These are phyloP conservation scores for Chrysoperla carnea DNA, from an alignment of 1,140 invertebrate species.

Conservation along the genomic window DNA sequence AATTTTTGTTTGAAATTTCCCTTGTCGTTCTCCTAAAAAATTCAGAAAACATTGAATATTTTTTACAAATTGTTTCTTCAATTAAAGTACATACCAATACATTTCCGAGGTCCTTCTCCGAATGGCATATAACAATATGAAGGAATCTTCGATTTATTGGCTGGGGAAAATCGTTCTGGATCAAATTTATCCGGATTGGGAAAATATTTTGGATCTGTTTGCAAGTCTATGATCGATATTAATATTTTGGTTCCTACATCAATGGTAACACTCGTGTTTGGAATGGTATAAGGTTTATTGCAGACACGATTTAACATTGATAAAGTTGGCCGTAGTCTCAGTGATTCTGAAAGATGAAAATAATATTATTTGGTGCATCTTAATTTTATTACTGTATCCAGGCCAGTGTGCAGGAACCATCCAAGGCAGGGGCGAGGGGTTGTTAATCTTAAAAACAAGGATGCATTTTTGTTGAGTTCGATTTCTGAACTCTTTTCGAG, in stretches of 20 bases:
- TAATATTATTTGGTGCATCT: too few relatives aligned
- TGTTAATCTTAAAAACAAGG: too few relatives aligned
- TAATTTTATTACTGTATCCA: too few relatives aligned
- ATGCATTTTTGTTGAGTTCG: too few relatives aligned
- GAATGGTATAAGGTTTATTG: slow-evolving; percentile 23
- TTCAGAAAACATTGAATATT: too few relatives aligned
- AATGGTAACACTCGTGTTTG: slow-evolving; percentile 20
- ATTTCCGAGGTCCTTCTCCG: slow-evolving; percentile 17
- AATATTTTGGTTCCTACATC: slow-evolving; percentile 22
- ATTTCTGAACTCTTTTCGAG: too few relatives aligned
- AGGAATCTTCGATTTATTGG: slow-evolving; percentile 6
- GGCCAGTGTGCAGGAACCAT: too few relatives aligned
- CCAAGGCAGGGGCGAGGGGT: too few relatives aligned
- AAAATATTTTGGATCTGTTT: slow-evolving; percentile 6
- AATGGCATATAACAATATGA: slow-evolving; percentile 18
- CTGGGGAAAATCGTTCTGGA: slow-evolving; percentile 18
- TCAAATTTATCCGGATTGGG: slow-evolving; percentile 14
- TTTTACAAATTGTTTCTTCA: too few relatives aligned
- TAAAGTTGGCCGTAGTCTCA: slow-evolving; percentile 42
- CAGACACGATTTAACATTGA: slow-evolving; percentile 30
- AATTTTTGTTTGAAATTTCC: too few relatives aligned
- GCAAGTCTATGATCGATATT: slow-evolving; percentile 21
- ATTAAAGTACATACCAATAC: slow-evolving; percentile 14
- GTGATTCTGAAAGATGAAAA: slow-evolving; percentile 22
- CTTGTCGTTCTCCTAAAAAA: too few relatives aligned